Conservation (phyloP, 2,113 vertebrate genomes). For the Motacilla tschutschensis region DNA sequence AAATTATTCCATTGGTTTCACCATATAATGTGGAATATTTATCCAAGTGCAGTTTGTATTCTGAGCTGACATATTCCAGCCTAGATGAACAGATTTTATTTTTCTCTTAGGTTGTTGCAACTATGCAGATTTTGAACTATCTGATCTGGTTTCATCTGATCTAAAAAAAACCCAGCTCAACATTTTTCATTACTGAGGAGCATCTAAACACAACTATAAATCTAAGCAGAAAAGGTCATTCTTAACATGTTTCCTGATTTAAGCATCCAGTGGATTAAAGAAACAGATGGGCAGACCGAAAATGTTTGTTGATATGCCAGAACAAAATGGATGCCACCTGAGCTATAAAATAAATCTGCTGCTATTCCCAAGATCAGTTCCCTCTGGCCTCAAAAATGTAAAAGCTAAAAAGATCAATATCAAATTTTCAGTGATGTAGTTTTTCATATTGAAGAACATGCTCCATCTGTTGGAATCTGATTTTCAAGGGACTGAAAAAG, state of each 20-base stretch:
- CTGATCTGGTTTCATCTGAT: neutral
- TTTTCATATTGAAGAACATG: slow-evolving; percentile 1
- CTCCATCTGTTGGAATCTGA: slow-evolving; percentile 1
- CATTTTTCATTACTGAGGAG: slow-evolving; percentile 8
- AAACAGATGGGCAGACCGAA: slow-evolving; percentile 12
- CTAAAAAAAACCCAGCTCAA: neutral
- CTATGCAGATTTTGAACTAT: neutral
- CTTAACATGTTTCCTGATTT: slow-evolving; percentile 11
- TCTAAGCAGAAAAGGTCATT: slow-evolving; percentile 34
- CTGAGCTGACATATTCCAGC: neutral
- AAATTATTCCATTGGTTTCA: neutral
- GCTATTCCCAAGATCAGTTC: neutral
- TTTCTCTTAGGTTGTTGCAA: neutral
- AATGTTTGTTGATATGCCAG: slow-evolving; percentile 37
- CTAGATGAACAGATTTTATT: neutral
- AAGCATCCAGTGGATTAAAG: slow-evolving; percentile 23
- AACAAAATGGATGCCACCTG: slow-evolving; percentile 16
- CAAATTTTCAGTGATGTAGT: slow-evolving; percentile 2
- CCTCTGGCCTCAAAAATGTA: slow-evolving; percentile 2
- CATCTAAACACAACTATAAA: neutral
- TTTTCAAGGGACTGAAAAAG: neutral
- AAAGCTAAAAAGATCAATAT: slow-evolving; percentile 30
- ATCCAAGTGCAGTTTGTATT: neutral
- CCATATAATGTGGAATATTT: neutral
- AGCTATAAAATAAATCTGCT: slow-evolving; percentile 37